Conservation (phyloP, 2,113 vertebrate genomes). For the Emydocephalus ijimae region DNA sequence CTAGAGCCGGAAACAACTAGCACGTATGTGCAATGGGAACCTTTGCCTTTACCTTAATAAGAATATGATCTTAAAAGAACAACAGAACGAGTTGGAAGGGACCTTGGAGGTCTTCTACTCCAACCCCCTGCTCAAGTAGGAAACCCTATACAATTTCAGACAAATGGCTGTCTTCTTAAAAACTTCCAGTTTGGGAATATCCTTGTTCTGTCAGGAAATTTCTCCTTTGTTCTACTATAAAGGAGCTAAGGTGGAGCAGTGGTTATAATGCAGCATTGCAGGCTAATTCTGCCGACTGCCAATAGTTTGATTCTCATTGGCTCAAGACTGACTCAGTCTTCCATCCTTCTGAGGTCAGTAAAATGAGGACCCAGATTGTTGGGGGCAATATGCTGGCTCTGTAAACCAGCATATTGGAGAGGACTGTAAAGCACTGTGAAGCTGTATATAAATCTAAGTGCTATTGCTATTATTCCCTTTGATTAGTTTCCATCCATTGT, state of each 20-base stretch:
- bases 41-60: background rate
- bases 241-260: background rate
- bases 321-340: background rate
- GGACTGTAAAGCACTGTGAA: background rate
- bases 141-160: background rate
- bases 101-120: background rate
- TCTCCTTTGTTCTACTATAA: background rate
- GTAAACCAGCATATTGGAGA: background rate
- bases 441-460: background rate
- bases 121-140: background rate
- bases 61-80: background rate
- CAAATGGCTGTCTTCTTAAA: background rate
- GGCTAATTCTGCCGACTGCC: background rate
- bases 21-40: too few species aligned
- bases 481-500: background rate
- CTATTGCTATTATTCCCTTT: background rate
- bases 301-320: background rate
- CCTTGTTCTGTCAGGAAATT: background rate
- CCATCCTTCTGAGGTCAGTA: background rate
- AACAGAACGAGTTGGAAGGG: background rate
- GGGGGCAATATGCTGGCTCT: background rate
- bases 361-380: background rate
- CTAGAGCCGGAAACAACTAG: too few species aligned
- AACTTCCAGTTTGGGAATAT: background rate
- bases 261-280: background rate